Conservation (phyloP, 2,797 vertebrate genomes). For the Garrulus glandarius region DNA sequence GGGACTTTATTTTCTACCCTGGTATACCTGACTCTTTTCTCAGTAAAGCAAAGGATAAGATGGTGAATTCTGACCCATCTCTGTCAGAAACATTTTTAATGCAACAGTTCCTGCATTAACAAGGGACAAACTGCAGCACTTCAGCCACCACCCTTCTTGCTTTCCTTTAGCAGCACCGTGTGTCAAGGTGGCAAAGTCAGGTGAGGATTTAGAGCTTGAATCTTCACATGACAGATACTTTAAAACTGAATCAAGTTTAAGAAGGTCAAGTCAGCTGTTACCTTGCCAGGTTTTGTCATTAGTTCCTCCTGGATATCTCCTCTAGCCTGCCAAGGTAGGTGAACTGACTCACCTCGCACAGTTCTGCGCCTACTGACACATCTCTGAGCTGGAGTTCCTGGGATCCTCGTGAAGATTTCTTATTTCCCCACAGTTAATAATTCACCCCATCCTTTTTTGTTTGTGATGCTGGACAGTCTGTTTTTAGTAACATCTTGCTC, state of each 20-base stretch:
- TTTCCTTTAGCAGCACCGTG: fast-evolving
- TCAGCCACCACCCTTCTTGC: background rate
- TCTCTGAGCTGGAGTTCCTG: slow-evolving; percentile 11
- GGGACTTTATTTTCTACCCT: background rate
- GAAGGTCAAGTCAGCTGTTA: slow-evolving; percentile 18
- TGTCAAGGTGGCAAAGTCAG: background rate
- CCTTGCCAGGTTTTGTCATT: background rate
- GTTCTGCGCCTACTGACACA: background rate
- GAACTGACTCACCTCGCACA: background rate
- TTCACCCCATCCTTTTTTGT: background rate
- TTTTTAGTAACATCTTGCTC: background rate
- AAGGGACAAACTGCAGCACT: background rate
- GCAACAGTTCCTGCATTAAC: background rate
- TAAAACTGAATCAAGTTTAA: background rate
- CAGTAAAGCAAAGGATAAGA: background rate
- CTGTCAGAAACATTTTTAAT: background rate
- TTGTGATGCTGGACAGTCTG: background rate
- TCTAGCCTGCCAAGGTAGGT: background rate
- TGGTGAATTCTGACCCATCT: background rate
- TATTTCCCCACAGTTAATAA: background rate
- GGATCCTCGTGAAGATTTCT: background rate
- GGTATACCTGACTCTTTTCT: background rate
- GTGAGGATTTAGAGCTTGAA: background rate
- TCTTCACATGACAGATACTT: background rate
- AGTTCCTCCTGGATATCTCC: slow-evolving; percentile 49